These are phyloP conservation scores for Paramormyrops kingsleyae DNA, from an alignment of 2,113 vertebrate genomes.

Conservation along the genomic window DNA sequence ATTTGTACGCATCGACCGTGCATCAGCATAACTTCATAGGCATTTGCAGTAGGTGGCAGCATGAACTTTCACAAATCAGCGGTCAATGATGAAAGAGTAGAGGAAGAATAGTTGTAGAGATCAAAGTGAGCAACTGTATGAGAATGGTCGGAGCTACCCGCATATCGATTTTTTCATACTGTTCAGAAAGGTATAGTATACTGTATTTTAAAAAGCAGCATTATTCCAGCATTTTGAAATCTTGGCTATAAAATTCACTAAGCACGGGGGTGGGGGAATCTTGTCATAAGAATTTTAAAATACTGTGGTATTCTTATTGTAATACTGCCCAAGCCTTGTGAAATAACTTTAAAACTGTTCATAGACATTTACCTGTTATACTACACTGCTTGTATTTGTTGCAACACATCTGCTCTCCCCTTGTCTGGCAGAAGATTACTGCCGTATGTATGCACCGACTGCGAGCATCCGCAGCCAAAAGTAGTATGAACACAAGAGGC, in stretches of 20 bases:
- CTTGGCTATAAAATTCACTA: neutral
- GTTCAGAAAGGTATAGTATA: neutral
- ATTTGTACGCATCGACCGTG: neutral
- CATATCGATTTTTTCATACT: neutral
- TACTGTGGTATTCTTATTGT: neutral
- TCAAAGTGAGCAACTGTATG: neutral
- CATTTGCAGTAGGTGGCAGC: neutral
- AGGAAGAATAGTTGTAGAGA: neutral
- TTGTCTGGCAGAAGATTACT: neutral
- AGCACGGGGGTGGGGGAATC: too few relatives aligned
- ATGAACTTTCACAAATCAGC: neutral
- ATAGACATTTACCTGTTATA: neutral
- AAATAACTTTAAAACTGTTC: neutral
- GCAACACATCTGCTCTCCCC: neutral
- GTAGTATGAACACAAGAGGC: neutral
- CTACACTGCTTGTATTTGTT: neutral
- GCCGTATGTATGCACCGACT: neutral
- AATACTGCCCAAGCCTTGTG: neutral
- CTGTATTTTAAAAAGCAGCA: neutral
- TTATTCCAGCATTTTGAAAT: neutral
- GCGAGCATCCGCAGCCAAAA: neutral
- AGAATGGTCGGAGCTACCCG: neutral
- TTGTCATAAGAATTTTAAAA: neutral
- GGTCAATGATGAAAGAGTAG: neutral
- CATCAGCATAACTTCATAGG: neutral